Conservation (phyloP, 2,797 vertebrate species). For the Danio albolineatus region DNA sequence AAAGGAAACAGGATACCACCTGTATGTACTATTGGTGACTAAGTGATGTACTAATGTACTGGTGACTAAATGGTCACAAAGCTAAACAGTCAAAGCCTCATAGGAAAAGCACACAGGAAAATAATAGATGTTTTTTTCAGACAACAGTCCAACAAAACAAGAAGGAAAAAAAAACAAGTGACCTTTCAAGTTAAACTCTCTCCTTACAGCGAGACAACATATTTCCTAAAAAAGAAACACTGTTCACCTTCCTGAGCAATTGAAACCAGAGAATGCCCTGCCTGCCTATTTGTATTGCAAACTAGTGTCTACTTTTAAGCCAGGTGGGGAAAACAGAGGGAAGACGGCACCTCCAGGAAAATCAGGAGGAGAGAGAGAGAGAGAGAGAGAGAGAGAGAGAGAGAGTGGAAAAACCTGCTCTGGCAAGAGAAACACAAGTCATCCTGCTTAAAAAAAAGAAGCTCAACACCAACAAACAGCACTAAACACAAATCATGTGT, state of each 20-base stretch:
- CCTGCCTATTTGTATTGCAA: conserved; percentile 77
- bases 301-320: conserved; percentile 72
- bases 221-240: conserved; percentile 28
- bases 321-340: conserved; percentile 72
- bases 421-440: conserved; percentile 21
- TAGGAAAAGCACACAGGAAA: too few relatives aligned
- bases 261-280: conserved; percentile 74
- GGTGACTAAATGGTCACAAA: too few relatives aligned
- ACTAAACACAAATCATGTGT: background rate
- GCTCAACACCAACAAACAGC: background rate
- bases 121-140: too few relatives aligned
- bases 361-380: conserved; percentile 53
- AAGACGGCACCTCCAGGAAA: conserved; percentile 70
- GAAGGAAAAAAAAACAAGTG: background rate
- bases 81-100: too few relatives aligned
- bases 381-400: conserved; percentile 47
- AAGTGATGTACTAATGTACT: too few relatives aligned
- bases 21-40: too few relatives aligned
- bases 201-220: conserved; percentile 32
- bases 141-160: too few relatives aligned
- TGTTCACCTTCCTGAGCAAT: conserved; percentile 69
- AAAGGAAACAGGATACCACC: too few relatives aligned
- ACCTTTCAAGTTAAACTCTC: conserved; percentile 42
- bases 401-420: conserved; percentile 58
- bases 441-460: background rate